These are phyloP conservation scores for Acanthochromis polyacanthus DNA, from an alignment of 2,113 vertebrate species.

Conservation along the genomic window DNA sequence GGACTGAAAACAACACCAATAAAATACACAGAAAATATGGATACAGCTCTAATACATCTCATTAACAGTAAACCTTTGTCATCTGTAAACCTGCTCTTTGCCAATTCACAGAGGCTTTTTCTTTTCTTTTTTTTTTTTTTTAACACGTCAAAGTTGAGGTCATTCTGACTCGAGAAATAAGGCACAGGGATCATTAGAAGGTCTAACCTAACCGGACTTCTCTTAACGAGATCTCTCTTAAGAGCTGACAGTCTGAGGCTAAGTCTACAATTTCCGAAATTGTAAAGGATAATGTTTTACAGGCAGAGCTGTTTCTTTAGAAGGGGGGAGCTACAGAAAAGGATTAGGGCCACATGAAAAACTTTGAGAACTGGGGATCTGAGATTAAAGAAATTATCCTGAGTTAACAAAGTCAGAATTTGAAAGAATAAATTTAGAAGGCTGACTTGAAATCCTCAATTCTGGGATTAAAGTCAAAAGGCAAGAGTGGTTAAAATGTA, in stretches of 20 bases:
- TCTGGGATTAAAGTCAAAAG: slow-evolving; percentile 45
- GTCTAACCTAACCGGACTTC: background rate
- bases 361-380: background rate
- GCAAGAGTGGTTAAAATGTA: slow-evolving; percentile 46
- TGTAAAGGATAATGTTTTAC: background rate
- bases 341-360: slow-evolving; percentile 14
- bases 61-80: slow-evolving; percentile 61
- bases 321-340: slow-evolving; percentile 11
- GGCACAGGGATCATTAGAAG: slow-evolving; percentile 72
- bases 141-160: slow-evolving; percentile 10
- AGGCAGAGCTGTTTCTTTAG: background rate
- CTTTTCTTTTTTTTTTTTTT: background rate
- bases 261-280: background rate
- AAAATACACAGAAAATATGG: slow-evolving; percentile 45
- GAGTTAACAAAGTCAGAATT: slow-evolving; percentile 24
- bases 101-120: slow-evolving; percentile 48
- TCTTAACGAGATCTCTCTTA: no score
- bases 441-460: background rate
- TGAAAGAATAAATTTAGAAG: slow-evolving; percentile 2
- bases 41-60: slow-evolving; percentile 52
- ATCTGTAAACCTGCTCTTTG: slow-evolving; percentile 69
- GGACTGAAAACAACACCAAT: slow-evolving; percentile 45
- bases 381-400: slow-evolving; percentile 14
- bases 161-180: slow-evolving; percentile 53
- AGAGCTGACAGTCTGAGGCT: slow-evolving; percentile 1